Evolutionary conservation across 2,113 vertebrate genomes (phyloP).

Genomic region (Morone chrysops): DNA sequence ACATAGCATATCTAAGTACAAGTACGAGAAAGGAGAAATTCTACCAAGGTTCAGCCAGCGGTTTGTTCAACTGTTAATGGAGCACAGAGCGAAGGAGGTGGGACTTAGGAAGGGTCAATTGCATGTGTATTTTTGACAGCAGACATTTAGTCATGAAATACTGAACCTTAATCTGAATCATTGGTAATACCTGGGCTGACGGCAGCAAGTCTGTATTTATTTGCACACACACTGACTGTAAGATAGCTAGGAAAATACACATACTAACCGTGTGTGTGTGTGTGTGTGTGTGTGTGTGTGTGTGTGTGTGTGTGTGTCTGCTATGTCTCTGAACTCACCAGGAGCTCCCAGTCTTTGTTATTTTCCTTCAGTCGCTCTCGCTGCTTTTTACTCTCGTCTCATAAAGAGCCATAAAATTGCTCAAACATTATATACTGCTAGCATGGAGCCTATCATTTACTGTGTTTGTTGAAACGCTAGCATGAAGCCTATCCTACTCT

Average conservation of each 20-base stretch:
- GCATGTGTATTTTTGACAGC: too few relatives aligned
- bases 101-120: too few relatives aligned
- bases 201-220: not conserved
- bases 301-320: not conserved
- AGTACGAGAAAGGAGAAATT: too few relatives aligned
- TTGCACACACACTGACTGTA: not conserved
- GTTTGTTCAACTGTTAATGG: too few relatives aligned
- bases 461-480: not conserved
- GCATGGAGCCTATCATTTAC: not conserved
- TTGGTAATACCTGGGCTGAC: too few relatives aligned
- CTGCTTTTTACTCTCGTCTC: not conserved
- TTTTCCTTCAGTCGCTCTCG: not conserved
- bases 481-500: not conserved
- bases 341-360: not conserved
- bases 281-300: too few relatives aligned
- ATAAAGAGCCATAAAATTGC: not conserved
- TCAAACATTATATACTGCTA: not conserved
- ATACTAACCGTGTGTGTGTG: not conserved
- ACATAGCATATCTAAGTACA: too few relatives aligned
- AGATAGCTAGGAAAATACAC: not conserved
- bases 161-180: too few relatives aligned
- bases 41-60: too few relatives aligned
- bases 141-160: too few relatives aligned
- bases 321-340: not conserved
- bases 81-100: too few relatives aligned